Base-by-base conservation (phyloP, 2,797 vertebrate species). In the Rhodeus uyekii region DNA sequence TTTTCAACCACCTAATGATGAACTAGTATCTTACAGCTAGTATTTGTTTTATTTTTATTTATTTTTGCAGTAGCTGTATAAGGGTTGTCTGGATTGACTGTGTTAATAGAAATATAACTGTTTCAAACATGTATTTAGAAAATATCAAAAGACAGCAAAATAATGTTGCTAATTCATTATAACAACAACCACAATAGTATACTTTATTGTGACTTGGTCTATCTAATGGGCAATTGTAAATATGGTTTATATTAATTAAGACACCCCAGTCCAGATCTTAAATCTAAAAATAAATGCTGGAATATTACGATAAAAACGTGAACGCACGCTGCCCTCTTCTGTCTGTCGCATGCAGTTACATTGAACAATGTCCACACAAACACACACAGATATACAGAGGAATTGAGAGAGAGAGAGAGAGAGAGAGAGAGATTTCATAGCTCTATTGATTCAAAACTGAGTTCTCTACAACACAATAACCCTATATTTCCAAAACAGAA, bases 291-390 rank as follows among this genome's bases (percentile, higher is more conserved):
- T 44, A 3, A 46, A 48, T 8, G 27, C 27, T 16, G 19, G 5
- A 1, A 73, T 16, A 34, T 24, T 50, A 22, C 4, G 10, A 13
- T 0, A 48, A 39, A 76, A 74, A 14, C 13, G 13, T 46, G n/a
- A 67, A 34, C 34, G 7, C 24, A 48, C 24, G 48, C 67, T 76
- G 80, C 80, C 80, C 72, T 82, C 80, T 82, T 39, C 63, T 82
- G 80, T 44, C 61, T 34, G 22, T 58, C 60, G 5, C 1, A 3
- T n/a, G 63, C 63, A 68, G 36, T 42, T 34, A 68, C 72, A 6
- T 3, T 10, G 12, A 24, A 8, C 32, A 42, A n/a, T 58, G 9
- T 32, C 9, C 2, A 18, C 12, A 14, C 18, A 18, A 14, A 48
- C 46, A 46, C n/a, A n/a, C n/a, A n/a, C n/a, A n/a, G n/a, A n/a